A percentile compares a stretch with the other conserved stretches of the same genome.
These are phyloP conservation scores for Drosophila melanosoma DNA, from an alignment of 2,888 invertebrate species.

Conservation along the genomic window DNA sequence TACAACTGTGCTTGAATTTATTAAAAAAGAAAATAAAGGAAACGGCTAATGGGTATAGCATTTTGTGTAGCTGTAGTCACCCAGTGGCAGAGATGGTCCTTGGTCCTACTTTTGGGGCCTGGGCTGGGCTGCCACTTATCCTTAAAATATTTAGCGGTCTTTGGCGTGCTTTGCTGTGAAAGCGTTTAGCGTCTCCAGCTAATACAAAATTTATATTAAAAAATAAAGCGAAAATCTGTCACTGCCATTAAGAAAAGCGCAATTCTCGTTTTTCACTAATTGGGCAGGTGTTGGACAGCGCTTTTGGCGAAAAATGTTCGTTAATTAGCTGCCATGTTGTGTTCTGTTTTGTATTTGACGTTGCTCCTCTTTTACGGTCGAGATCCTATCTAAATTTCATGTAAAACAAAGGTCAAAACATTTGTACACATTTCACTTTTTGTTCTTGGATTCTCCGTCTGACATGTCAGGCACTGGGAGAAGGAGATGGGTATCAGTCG, in stretches of 20 bases:
- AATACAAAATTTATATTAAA: conserved; percentile 72
- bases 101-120: conserved; percentile 25
- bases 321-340: conserved; percentile 78
- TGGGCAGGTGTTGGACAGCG: conserved; percentile 66
- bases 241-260: conserved; percentile 70
- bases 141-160: conserved; percentile 72
- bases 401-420: conserved; percentile 70
- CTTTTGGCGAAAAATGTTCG: conserved; percentile 48
- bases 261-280: conserved; percentile 62
- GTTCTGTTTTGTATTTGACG: conserved; percentile 41
- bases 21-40: conserved; percentile 28
- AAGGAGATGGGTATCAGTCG: neutral
- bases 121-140: conserved; percentile 59
- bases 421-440: conserved; percentile 58
- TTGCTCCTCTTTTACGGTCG: conserved; percentile 18
- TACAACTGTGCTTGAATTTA: conserved; percentile 74
- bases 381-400: conserved; percentile 69
- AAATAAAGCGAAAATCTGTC: conserved; percentile 66
- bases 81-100: conserved; percentile 27
- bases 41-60: conserved; percentile 70
- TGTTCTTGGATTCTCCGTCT: conserved; percentile 41
- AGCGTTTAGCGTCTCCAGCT: conserved; percentile 60
- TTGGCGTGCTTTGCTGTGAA: conserved; percentile 32
- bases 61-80: conserved; percentile 41
- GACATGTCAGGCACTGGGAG: conserved; percentile 61